phyloP scores from a whole-genome alignment of 2,888 invertebrate genomes.

The Drosophila percnosoma region DNA sequence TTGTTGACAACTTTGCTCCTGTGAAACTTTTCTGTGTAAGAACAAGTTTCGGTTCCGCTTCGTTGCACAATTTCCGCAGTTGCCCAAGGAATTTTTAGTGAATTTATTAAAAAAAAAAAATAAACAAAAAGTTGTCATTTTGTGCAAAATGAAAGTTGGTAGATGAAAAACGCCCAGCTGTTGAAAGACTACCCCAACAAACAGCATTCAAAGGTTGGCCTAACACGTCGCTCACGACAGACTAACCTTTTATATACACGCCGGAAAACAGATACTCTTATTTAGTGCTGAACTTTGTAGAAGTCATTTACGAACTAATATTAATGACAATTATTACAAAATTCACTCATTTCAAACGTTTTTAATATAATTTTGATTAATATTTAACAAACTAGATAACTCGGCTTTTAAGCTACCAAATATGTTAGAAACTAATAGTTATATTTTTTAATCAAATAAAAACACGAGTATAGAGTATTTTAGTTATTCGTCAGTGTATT shows the following conservation, averaged over 20 bases:
- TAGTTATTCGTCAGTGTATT: constrained; percentile 5
- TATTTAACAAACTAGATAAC: too few species aligned
- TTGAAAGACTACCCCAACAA: constrained; percentile 5
- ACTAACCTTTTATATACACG: constrained; percentile 11
- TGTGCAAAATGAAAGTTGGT: constrained; percentile 6
- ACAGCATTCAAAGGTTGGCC: constrained; percentile 30
- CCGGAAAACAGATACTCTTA: background rate
- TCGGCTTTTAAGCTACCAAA: background rate
- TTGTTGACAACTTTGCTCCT: background rate
- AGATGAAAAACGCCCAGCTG: background rate
- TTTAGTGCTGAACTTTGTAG: background rate
- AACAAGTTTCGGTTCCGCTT: constrained; percentile 13
- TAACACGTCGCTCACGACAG: constrained; percentile 13
- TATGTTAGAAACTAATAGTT: background rate
- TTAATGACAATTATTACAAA: background rate
- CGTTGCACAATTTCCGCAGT: constrained; percentile 28
- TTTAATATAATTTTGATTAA: background rate
- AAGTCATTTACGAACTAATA: background rate
- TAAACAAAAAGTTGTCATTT: constrained; percentile 27
- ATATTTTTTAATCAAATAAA: background rate
- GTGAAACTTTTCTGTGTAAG: constrained; percentile 18
- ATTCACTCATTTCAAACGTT: background rate
- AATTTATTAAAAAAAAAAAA: constrained; percentile 30
- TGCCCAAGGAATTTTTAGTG: constrained; percentile 57
- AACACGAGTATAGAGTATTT: background rate